These are phyloP conservation scores for Cirrhinus molitorella DNA, from an alignment of 2,797 vertebrate species.

Conservation along the genomic window DNA sequence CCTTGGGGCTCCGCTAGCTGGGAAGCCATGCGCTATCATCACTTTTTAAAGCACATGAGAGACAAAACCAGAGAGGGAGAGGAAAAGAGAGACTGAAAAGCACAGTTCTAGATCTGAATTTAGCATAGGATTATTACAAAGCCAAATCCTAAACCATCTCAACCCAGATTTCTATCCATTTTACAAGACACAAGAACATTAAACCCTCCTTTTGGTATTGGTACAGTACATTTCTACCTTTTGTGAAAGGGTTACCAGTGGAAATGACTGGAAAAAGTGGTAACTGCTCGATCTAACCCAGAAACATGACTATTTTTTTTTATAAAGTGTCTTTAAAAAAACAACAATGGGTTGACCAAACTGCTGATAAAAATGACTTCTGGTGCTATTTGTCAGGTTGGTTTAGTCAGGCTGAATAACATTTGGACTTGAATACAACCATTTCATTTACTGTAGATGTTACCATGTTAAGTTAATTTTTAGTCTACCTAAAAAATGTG, in stretches of 20 bases:
- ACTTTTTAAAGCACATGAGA: slow-evolving; percentile 75
- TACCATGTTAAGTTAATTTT: not conserved
- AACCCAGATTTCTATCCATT: slow-evolving; percentile 67
- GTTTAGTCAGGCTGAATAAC: not conserved
- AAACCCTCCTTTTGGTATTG: slow-evolving; percentile 60
- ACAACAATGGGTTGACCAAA: not conserved
- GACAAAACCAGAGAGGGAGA: slow-evolving; percentile 22
- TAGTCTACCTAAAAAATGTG: not conserved
- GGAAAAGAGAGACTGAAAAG: slow-evolving; percentile 51
- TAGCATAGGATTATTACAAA: slow-evolving; percentile 82
- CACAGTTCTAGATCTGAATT: slow-evolving; percentile 81
- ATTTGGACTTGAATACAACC: not conserved
- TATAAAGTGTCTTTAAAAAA: too few species aligned
- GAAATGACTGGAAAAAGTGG: not conserved
- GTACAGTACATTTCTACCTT: not conserved
- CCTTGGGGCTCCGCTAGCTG: slow-evolving; percentile 80
- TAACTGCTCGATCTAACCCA: not conserved
- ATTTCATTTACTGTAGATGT: not conserved
- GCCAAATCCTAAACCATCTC: slow-evolving; percentile 72
- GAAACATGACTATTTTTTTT: not conserved
- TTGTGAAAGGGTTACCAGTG: not conserved
- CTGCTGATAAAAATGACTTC: not conserved
- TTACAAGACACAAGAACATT: slow-evolving; percentile 68
- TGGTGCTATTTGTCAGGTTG: not conserved
- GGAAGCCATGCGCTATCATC: slow-evolving; percentile 78